Base-by-base conservation (phyloP, 2,888 invertebrate genomes). In the Agapetus fuscipes region DNA sequence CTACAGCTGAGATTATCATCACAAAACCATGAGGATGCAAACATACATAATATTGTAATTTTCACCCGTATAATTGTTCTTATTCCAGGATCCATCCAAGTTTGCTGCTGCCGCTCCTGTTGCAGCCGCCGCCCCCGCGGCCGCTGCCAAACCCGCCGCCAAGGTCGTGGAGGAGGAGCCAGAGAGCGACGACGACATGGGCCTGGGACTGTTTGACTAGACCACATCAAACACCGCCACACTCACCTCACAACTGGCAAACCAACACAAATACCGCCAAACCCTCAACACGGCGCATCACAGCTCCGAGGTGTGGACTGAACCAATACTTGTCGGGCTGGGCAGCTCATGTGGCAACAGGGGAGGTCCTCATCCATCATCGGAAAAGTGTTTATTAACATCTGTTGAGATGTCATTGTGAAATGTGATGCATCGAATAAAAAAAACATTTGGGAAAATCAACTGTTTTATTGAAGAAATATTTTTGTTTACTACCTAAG, bases 151-250 rank as follows among this genome's bases (percentile, higher is more conserved):
- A 50, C 75, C 77, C 47, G 76, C 74, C 36, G 74, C 78, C 46
- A 83, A 85, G 59, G 83, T 83, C 53, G 82, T 84, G 64, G 82
- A 85, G 55, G 86, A 87, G 55, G 87, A 83, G 41, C 75, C 79
- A 4, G 84, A 83, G 58, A 79, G 80, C 48, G 91, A 84, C 56
- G 95, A 95, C 54, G 96, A 95, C 64, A 94, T 97, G 94, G 96
- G 96, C 64, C 93, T 97, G 66, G 95, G 94, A 64, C 81, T 90
- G 15, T 90, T 89, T 59, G 89, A 88, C 64, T 89, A 86, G 76
- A 50, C 38, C 25, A 5, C 6, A 28, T 34, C 15, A 16, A n/a
- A 17, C 17, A 17, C 13, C 31, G 14, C 5, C 28, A 27, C 17
- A 11, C 12, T 20, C 26, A 27, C n/a, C 9, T 14, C 26, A 27